A percentile compares a stretch with the other conserved stretches of the same genome.
Evolutionary conservation across 2,797 vertebrate genomes (phyloP).

Genomic region (Enteromius paludinosus): DNA sequence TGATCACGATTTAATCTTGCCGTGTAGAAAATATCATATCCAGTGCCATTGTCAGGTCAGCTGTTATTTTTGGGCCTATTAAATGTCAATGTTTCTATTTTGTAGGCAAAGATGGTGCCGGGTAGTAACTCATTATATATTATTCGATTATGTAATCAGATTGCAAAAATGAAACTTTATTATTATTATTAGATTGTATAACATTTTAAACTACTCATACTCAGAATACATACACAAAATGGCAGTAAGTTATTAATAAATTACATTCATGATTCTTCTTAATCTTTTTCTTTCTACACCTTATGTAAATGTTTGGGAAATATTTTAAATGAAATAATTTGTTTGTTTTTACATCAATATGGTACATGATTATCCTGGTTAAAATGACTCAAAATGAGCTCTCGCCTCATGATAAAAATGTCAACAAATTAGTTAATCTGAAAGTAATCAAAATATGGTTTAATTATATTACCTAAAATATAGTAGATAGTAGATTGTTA

Average conservation of each 20-base stretch:
- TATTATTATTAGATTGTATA: neutral
- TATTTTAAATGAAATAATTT: neutral
- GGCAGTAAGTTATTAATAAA: neutral
- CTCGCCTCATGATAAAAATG: too few relatives aligned
- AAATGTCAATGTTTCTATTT: neutral
- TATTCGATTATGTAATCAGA: neutral
- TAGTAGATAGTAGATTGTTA: neutral
- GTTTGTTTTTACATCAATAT: neutral
- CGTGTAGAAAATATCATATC: slow-evolving; percentile 3
- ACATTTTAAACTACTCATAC: neutral
- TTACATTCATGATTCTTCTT: neutral
- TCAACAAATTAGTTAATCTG: too few relatives aligned
- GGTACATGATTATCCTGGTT: neutral
- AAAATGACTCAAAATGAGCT: too few relatives aligned
- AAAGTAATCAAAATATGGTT: too few relatives aligned
- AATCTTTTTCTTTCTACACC: neutral
- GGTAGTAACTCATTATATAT: neutral
- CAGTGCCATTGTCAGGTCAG: neutral
- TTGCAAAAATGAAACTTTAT: neutral
- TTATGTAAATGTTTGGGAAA: neutral
- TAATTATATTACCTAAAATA: neutral
- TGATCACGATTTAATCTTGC: neutral
- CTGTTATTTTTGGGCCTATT: slow-evolving; percentile 4
- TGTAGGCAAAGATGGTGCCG: neutral
- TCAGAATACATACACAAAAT: neutral